A percentile compares a stretch with the other conserved stretches of the same genome.
Evolutionary conservation across 1,140 invertebrate species (phyloP).

Genomic region (Heliconius hermathena): DNA sequence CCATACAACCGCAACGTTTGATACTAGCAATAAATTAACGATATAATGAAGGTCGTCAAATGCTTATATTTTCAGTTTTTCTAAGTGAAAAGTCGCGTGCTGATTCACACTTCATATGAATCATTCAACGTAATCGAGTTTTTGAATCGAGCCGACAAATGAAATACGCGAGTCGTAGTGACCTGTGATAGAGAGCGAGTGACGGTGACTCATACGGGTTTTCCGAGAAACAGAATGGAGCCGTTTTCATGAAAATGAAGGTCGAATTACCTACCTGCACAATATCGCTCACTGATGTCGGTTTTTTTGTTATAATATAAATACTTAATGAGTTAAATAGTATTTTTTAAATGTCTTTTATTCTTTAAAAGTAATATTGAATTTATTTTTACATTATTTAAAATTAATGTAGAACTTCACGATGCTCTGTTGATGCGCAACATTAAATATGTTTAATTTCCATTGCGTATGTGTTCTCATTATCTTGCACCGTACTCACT

Average conservation of each 20-base stretch:
- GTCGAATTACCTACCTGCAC: conserved; percentile 46
- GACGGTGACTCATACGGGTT: conserved; percentile 75
- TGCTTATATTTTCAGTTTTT: conserved; percentile 24
- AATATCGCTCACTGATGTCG: conserved; percentile 25
- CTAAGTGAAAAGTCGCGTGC: conserved; percentile 57
- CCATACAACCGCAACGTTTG: not conserved
- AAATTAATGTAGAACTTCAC: not conserved
- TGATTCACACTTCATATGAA: conserved; percentile 77
- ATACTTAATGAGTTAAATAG: not conserved
- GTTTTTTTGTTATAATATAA: conserved; percentile 25
- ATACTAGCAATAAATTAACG: not conserved
- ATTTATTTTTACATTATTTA: not conserved
- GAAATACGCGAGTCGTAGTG: conserved; percentile 73
- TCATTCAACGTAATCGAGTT: conserved; percentile 76
- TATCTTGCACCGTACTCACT: not conserved
- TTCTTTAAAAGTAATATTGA: not conserved
- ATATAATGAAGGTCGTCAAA: not conserved
- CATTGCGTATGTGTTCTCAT: conserved; percentile 17
- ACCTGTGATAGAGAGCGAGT: conserved; percentile 69
- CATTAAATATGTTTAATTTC: not conserved
- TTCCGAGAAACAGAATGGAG: conserved; percentile 70
- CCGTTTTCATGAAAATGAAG: conserved; percentile 77
- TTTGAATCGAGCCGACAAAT: conserved; percentile 77
- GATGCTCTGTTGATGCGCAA: not conserved
- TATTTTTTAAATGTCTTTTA: not conserved